A percentile compares a stretch with the other conserved stretches of the same genome.
Conservation (phyloP, 2,797 vertebrate genomes). For the Prunella strophiata region DNA sequence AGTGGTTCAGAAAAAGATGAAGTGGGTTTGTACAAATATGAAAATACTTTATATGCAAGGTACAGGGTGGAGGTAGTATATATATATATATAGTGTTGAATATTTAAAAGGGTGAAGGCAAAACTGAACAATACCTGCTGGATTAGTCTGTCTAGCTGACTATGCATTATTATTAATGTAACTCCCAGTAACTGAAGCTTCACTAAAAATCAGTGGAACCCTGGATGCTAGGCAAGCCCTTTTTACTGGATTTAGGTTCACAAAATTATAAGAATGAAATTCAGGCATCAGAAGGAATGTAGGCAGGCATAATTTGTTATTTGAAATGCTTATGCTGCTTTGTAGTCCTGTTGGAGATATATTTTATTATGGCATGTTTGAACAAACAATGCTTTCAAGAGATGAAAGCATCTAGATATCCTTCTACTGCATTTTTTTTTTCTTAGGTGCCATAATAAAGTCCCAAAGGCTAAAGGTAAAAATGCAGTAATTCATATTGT, state of each 20-base stretch:
- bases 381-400: background rate
- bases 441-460: background rate
- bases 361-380: background rate
- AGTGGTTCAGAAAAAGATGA: background rate
- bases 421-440: background rate
- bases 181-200: background rate
- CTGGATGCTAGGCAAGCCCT: background rate
- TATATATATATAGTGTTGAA: too few relatives aligned
- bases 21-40: background rate
- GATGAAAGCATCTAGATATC: background rate
- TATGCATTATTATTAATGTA: background rate
- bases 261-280: background rate
- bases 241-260: background rate
- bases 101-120: background rate
- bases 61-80: background rate
- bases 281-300: background rate
- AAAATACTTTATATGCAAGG: background rate
- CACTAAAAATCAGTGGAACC: background rate
- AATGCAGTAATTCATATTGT: background rate
- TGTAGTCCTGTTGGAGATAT: background rate
- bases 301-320: background rate
- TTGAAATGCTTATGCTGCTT: background rate
- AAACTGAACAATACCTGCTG: background rate
- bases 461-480: background rate
- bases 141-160: background rate